Evolutionary conservation across 2,113 vertebrate species (phyloP).

Genomic region (Pitta sordida): DNA sequence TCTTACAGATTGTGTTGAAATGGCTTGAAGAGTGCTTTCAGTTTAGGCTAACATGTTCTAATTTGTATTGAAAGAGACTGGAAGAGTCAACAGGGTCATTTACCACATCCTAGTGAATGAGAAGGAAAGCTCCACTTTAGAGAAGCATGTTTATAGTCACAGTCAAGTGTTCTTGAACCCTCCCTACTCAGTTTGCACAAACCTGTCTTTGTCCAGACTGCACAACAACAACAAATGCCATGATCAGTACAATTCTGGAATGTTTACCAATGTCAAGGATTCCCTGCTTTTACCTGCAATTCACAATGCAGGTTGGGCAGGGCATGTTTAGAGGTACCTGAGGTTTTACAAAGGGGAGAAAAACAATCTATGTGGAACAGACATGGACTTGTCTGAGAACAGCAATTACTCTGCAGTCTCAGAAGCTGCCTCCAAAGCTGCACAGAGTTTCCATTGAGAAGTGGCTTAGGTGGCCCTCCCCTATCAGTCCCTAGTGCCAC

Average conservation of each 20-base stretch:
- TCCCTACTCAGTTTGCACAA: neutral
- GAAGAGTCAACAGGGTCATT: conserved; percentile 15
- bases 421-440: neutral
- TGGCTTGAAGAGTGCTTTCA: conserved; percentile 40
- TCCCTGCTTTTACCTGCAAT: neutral
- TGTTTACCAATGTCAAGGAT: neutral
- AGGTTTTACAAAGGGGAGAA: neutral
- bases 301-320: neutral
- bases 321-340: neutral
- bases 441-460: neutral
- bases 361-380: neutral
- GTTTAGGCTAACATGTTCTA: conserved; percentile 51
- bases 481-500: neutral
- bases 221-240: neutral
- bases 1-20: conserved; percentile 53
- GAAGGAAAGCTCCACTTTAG: neutral
- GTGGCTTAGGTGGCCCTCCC: neutral
- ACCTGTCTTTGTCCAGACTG: neutral
- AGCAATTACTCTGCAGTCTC: neutral
- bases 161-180: neutral
- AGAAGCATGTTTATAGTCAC: neutral
- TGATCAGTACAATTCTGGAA: neutral
- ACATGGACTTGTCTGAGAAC: accelerated
- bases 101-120: neutral
- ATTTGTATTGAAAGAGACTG: conserved; percentile 45